Conservation (phyloP, 2,113 vertebrate genomes). For the Callionymus lyra region DNA sequence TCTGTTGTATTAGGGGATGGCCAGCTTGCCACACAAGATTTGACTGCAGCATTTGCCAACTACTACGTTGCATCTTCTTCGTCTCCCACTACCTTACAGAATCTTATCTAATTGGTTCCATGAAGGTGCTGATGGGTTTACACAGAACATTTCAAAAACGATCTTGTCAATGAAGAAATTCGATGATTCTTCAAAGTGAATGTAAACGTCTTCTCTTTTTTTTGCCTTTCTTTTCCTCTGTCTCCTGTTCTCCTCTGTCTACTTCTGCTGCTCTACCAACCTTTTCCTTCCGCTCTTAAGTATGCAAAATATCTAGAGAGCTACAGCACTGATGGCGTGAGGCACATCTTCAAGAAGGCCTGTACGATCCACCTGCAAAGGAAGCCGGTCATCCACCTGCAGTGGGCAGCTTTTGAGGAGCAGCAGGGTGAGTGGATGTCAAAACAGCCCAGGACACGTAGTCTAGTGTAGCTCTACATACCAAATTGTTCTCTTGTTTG, state of each 20-base stretch:
- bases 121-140: constrained; percentile 99
- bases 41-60: constrained; percentile 99
- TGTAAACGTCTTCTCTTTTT: constrained; percentile 39
- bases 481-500: not conserved
- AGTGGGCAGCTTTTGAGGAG: constrained; percentile 97
- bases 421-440: constrained; percentile 80
- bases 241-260: constrained; percentile 34
- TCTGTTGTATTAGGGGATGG: constrained; percentile 99
- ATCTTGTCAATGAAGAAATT: constrained; percentile 90
- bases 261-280: constrained; percentile 42
- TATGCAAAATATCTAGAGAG: constrained; percentile 99
- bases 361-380: constrained; percentile 89
- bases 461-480: not conserved
- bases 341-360: constrained; percentile 94
- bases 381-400: constrained; percentile 89
- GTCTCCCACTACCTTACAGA: constrained; percentile 99
- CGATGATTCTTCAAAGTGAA: constrained; percentile 57
- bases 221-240: constrained; percentile 21
- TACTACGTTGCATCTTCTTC: constrained; percentile 99
- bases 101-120: constrained; percentile 99
- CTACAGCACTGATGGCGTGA: constrained; percentile 89
- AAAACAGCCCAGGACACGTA: not conserved
- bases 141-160: constrained; percentile 96
- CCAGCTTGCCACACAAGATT: constrained; percentile 99
- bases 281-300: constrained; percentile 78